Evolutionary conservation across 2,888 invertebrate genomes (phyloP).

Genomic region (Scaptomyza caliginosa): DNA sequence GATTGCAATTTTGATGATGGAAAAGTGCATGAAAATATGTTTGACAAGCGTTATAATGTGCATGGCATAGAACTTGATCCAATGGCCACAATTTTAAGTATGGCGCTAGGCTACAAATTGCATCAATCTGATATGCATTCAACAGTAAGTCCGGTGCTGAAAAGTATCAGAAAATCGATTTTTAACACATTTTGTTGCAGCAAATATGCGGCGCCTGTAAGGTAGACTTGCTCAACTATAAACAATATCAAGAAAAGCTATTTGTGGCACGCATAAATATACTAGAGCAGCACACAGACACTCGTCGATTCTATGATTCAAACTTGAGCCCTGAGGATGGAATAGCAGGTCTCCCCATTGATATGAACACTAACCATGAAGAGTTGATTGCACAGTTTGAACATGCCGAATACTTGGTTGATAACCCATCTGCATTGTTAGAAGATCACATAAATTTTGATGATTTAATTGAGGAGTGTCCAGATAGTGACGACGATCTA

Average conservation of each 20-base stretch:
- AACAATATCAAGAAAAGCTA: constrained; percentile 48
- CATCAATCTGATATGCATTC: constrained; percentile 21
- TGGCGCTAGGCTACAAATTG: constrained; percentile 11
- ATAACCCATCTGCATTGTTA: background rate
- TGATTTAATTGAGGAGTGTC: background rate
- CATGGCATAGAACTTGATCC: constrained; percentile 10
- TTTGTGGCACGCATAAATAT: constrained; percentile 43
- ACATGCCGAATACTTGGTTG: background rate
- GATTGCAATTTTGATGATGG: constrained; percentile 8
- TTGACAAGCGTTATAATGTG: constrained; percentile 27
- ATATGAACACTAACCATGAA: background rate
- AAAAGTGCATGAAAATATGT: constrained; percentile 39
- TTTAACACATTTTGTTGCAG: constrained; percentile 27
- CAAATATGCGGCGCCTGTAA: constrained; percentile 66
- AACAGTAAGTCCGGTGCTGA: constrained; percentile 7
- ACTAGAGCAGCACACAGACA: constrained; percentile 35
- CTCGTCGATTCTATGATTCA: background rate
- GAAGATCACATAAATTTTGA: background rate
- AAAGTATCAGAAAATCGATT: background rate
- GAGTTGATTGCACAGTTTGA: background rate
- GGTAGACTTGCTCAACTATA: constrained; percentile 56
- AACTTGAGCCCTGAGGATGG: background rate
- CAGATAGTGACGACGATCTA: background rate
- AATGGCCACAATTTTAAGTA: constrained; percentile 19
- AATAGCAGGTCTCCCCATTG: background rate